Conservation (phyloP, 1,140 invertebrate species). For the Drosophila lacteicornis region DNA sequence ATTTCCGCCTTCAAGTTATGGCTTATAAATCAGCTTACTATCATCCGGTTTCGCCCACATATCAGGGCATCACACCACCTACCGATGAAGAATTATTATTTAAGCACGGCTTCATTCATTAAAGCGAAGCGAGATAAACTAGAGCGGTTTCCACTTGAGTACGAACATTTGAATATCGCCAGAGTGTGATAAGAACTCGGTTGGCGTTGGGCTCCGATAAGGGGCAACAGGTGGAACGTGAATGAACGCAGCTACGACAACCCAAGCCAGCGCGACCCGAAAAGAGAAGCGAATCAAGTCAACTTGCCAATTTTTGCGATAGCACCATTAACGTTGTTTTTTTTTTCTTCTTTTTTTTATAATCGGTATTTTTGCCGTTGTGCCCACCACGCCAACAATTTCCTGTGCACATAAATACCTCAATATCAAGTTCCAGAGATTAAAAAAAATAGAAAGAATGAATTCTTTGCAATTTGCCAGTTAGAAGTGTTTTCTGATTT, state of each 20-base stretch:
- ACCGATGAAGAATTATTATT: conserved; percentile 23
- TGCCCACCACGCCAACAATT: conserved; percentile 53
- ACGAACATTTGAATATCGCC: conserved; percentile 55
- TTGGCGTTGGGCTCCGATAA: conserved; percentile 28
- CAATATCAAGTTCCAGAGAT: conserved; percentile 71
- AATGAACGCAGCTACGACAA: conserved; percentile 70
- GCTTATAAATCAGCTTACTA: conserved; percentile 14
- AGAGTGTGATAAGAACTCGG: conserved; percentile 51
- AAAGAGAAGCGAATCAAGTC: conserved; percentile 34
- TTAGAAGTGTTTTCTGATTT: conserved; percentile 39
- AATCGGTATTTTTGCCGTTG: conserved; percentile 26
- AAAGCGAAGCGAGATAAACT: conserved; percentile 24
- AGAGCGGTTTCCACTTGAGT: conserved; percentile 12
- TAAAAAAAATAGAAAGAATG: conserved; percentile 20
- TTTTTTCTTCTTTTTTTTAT: conserved; percentile 21
- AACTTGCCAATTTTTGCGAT: conserved; percentile 36
- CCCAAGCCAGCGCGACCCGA: conserved; percentile 17
- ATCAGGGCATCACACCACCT: conserved; percentile 17
- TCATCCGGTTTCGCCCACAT: conserved; percentile 6
- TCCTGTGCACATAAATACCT: conserved; percentile 71
- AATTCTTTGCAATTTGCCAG: conserved; percentile 12
- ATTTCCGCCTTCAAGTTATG: conserved; percentile 14
- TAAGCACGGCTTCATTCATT: conserved; percentile 62
- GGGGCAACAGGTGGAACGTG: conserved; percentile 67
- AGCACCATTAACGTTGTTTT: conserved; percentile 28